Conservation (phyloP, 2,888 invertebrate genomes). For the Drosophila ustulata region DNA sequence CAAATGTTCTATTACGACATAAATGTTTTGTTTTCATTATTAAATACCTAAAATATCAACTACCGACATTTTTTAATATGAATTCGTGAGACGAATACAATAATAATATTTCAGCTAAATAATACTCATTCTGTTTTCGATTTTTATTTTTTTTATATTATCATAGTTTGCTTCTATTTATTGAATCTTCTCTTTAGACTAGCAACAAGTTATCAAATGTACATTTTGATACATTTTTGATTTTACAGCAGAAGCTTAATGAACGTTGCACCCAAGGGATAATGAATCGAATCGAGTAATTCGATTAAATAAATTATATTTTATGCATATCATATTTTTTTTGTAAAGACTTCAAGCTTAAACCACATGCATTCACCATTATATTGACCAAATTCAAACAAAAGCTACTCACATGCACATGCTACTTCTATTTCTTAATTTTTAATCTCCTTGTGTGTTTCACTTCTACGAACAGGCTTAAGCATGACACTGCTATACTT, state of each 20-base stretch:
- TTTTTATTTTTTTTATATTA: background rate
- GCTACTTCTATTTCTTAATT: background rate
- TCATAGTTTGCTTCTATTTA: too few species aligned
- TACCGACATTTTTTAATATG: background rate
- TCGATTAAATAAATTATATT: background rate
- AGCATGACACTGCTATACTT: background rate
- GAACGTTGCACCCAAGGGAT: background rate
- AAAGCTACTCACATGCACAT: background rate
- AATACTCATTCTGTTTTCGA: background rate
- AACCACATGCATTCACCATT: too few species aligned
- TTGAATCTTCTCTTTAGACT: too few species aligned
- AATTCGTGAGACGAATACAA: background rate
- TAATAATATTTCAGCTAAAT: background rate
- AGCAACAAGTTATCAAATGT: too few species aligned
- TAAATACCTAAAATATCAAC: background rate
- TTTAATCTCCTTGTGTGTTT: too few species aligned
- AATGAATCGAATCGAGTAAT: background rate
- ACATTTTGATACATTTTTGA: background rate
- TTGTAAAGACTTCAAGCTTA: too few species aligned
- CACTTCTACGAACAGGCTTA: background rate
- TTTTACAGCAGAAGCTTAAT: background rate
- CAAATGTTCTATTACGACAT: constrained; percentile 28
- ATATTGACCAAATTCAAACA: background rate
- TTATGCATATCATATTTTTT: too few species aligned
- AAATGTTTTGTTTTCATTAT: constrained; percentile 8